A percentile compares a stretch with the other conserved stretches of the same genome.
These are phyloP conservation scores for Drosophila gunungcola DNA, from an alignment of 1,140 invertebrate genomes.

Conservation along the genomic window DNA sequence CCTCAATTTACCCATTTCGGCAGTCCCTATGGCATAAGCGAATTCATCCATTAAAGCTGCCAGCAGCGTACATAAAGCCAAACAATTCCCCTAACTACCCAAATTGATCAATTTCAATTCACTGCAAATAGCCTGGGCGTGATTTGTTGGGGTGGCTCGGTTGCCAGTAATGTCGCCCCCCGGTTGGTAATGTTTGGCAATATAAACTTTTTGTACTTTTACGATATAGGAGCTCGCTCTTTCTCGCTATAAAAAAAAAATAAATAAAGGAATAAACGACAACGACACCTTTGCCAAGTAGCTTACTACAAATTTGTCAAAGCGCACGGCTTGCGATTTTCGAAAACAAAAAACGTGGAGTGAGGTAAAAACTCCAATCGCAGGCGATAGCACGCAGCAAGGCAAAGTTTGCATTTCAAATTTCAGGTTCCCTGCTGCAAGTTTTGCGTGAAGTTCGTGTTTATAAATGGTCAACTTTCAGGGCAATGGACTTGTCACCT, in stretches of 20 bases:
- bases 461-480: constrained; percentile 2
- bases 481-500: neutral
- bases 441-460: constrained; percentile 7
- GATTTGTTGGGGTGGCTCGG: constrained; percentile 56
- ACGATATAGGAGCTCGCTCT: constrained; percentile 20
- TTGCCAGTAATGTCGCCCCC: constrained; percentile 54
- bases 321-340: constrained; percentile 22
- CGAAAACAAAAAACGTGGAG: constrained; percentile 27
- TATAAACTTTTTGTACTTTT: constrained; percentile 72
- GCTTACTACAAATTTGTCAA: constrained; percentile 61
- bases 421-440: constrained; percentile 15
- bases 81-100: constrained; percentile 78
- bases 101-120: constrained; percentile 82
- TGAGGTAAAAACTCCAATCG: constrained; percentile 9
- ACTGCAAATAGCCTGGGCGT: constrained; percentile 79
- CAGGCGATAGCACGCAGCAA: constrained; percentile 17
- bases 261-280: constrained; percentile 7
- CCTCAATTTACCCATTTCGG: constrained; percentile 52
- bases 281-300: constrained; percentile 54
- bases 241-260: neutral
- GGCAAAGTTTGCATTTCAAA: constrained; percentile 43
- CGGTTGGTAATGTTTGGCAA: constrained; percentile 60
- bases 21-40: constrained; percentile 55
- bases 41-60: constrained; percentile 75
- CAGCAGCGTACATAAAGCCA: constrained; percentile 54